Evolutionary conservation across 2,113 vertebrate genomes (phyloP).

Genomic region (Lasiurus borealis): DNA sequence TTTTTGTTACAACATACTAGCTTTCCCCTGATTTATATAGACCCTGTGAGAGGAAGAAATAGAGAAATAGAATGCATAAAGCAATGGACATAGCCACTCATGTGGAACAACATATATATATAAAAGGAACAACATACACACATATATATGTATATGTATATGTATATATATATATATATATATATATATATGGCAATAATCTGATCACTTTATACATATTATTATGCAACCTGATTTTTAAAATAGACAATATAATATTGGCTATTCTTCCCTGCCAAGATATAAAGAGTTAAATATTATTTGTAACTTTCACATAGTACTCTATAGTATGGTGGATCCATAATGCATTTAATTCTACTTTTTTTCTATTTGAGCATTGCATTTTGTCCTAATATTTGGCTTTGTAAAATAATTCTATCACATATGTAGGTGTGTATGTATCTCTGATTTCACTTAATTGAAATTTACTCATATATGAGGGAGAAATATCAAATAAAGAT

Average conservation of each 20-base stretch:
- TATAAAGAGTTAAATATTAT: constrained; percentile 13
- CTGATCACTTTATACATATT: background rate
- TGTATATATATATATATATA: too few relatives aligned
- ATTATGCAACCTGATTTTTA: background rate
- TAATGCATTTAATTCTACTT: constrained; percentile 11
- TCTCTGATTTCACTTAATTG: background rate
- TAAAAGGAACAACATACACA: background rate
- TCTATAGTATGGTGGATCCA: background rate
- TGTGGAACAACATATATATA: background rate
- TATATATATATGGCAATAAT: background rate
- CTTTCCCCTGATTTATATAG: background rate
- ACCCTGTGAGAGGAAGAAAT: background rate
- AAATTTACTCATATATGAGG: background rate
- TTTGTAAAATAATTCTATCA: background rate
- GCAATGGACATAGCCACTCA: background rate
- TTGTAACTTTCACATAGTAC: constrained; percentile 39
- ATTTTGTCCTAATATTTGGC: background rate
- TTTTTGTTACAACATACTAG: background rate
- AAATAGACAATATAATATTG: background rate
- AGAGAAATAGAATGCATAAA: background rate
- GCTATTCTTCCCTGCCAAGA: background rate
- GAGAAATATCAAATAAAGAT: background rate
- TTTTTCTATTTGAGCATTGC: background rate
- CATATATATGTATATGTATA: too few relatives aligned
- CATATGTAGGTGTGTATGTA: background rate